phyloP scores from a whole-genome alignment of 2,113 vertebrate species.

The Pterocles burchelli region DNA sequence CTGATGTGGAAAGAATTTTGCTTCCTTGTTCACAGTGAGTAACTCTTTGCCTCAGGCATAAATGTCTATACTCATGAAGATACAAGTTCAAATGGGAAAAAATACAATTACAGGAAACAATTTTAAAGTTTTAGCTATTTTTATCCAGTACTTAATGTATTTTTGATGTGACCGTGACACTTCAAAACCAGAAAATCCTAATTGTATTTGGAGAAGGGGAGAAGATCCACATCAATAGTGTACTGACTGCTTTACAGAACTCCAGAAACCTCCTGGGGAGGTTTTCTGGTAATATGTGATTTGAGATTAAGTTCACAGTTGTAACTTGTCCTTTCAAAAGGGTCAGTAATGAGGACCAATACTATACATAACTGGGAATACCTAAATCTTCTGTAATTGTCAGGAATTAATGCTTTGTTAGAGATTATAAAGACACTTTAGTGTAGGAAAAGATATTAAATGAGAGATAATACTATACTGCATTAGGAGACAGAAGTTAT shows the following conservation, averaged over 20 bases:
- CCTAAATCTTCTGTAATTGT: not conserved
- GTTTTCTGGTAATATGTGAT: not conserved
- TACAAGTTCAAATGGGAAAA: conserved; percentile 43
- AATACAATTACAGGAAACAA: conserved; percentile 43
- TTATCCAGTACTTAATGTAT: conserved; percentile 5
- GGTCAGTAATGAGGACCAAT: not conserved
- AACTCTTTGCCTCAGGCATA: conserved; percentile 50
- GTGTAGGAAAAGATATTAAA: not conserved
- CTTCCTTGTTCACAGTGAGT: conserved; percentile 97
- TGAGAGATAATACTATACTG: not conserved
- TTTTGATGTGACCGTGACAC: not conserved
- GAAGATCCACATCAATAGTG: not conserved
- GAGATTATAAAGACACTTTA: not conserved
- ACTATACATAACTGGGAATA: not conserved
- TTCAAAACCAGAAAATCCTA: not conserved
- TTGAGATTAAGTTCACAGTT: not conserved
- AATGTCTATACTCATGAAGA: conserved; percentile 41
- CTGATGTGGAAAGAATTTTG: conserved; percentile 99
- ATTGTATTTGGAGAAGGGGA: not conserved
- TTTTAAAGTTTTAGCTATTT: conserved; percentile 33
- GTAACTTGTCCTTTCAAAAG: not conserved
- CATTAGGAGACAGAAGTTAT: not conserved
- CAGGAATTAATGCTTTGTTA: not conserved
- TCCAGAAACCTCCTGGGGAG: not conserved
- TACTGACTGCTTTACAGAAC: not conserved